These are phyloP conservation scores for Ceyx margarethae DNA, from an alignment of 2,113 vertebrate genomes.

Conservation along the genomic window DNA sequence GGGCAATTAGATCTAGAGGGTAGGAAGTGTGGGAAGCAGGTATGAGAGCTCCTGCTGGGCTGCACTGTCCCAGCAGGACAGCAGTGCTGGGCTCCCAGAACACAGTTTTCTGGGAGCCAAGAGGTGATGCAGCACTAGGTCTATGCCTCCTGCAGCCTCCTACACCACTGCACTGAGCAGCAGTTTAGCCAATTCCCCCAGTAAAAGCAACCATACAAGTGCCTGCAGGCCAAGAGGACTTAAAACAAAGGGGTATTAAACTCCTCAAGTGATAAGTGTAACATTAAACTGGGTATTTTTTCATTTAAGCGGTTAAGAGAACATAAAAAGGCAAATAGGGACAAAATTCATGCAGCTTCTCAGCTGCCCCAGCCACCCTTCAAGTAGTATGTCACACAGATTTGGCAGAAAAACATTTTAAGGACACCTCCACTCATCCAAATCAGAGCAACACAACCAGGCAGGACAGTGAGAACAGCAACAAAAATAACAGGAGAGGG, in stretches of 20 bases:
- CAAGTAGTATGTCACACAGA: background rate
- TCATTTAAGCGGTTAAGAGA: too few relatives aligned
- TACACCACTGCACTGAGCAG: fast-evolving
- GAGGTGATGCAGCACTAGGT: background rate
- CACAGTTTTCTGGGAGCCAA: background rate
- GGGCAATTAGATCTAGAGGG: background rate
- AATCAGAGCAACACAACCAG: background rate
- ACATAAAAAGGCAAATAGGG: background rate
- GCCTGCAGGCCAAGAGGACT: background rate
- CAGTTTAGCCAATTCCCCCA: background rate
- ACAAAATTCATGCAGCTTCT: background rate
- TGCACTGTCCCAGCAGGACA: background rate
- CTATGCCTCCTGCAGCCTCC: background rate
- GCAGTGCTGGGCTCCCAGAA: background rate
- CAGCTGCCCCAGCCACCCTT: background rate
- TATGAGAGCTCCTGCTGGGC: background rate
- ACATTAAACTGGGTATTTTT: too few relatives aligned
- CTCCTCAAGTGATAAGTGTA: background rate
- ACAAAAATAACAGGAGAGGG: background rate
- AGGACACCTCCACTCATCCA: background rate
- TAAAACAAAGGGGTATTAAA: background rate
- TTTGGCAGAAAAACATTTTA: background rate
- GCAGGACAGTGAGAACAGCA: background rate
- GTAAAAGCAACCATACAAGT: background rate
- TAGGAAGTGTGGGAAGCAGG: background rate